Base-by-base conservation (phyloP, 1,140 invertebrate genomes). In the Chrysoperla carnea region DNA sequence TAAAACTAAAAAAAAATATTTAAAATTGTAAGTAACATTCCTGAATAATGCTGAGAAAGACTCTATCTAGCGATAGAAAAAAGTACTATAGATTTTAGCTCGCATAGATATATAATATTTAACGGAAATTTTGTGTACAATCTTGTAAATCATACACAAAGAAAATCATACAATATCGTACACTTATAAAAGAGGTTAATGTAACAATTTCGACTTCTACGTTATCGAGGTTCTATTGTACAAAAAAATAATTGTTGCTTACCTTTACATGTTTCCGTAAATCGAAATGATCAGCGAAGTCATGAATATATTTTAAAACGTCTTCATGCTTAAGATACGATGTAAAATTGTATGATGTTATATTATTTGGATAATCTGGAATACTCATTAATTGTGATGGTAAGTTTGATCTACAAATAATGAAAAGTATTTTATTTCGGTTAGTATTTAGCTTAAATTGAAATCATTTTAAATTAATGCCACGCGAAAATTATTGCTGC, bases 301-400 rank as follows among this genome's bases (percentile, higher is more conserved):
- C 52, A 41, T 71, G 49, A 13, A 86, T 60, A 54, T 85, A 86
- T 36, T 69, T 48, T 13, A 75, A 54, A 40, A 87, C 70, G 48
- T 75, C 64, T 28, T 59, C 48, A 50, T 80, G 72, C 43, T 54
- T 56, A 36, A 80, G 50, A 54, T 75, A 76, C 23, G 72, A 73
- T 36, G 53, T 45, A 40, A 58, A 5, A 23, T 23, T 23, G 17
- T 23, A 23, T 5, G 17, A 23, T 52, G 48, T 42, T 51, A n/a
- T 59, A 43, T 48, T 58, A 47, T 58, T 59, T 41, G 58, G 52
- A 49, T 71, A 73, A 55, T 79, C 78, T n/a, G 75, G 73, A 55
- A 75, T 85, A 39, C 69, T 69, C 82, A 86, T 86, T 23, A 80
- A 60, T 61, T 82, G 75, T 51, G 76, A 78, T 3, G 82, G 82